Evolutionary conservation across 2,888 invertebrate species (phyloP).

Genomic region (Ectemnius lituratus): DNA sequence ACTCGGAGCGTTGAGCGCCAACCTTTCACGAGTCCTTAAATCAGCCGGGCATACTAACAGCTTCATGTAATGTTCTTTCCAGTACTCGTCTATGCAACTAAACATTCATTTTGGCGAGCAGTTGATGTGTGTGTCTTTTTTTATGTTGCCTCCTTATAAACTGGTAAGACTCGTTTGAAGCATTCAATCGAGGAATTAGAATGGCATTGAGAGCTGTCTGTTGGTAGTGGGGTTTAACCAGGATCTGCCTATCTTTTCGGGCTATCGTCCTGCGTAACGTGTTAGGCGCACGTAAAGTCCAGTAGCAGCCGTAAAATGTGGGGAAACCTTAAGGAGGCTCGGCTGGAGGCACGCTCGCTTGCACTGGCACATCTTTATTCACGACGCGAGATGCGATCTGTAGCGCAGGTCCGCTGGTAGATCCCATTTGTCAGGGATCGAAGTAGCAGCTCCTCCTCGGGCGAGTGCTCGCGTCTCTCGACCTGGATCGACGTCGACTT

Average conservation of each 20-base stretch:
- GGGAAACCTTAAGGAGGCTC: neutral
- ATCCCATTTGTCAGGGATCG: constrained; percentile 22
- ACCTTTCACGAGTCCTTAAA: neutral
- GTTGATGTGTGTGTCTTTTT: no score
- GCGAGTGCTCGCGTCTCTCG: neutral
- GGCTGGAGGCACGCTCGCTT: neutral
- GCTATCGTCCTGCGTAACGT: constrained; percentile 4
- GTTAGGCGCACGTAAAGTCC: neutral
- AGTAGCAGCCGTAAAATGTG: neutral
- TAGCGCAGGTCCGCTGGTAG: neutral
- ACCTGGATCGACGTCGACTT: constrained; percentile 5
- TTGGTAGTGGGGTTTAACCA: neutral
- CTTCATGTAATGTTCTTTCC: neutral
- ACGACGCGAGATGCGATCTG: constrained; percentile 16
- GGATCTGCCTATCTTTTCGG: neutral
- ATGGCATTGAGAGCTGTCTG: neutral
- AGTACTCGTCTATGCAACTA: neutral
- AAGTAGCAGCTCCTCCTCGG: neutral
- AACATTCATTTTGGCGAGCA: no score
- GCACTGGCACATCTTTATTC: constrained; percentile 19
- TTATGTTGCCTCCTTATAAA: neutral
- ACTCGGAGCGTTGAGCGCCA: neutral
- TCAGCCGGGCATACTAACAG: neutral
- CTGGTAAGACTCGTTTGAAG: neutral
- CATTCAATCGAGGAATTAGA: neutral